phyloP scores from a whole-genome alignment of 2,888 invertebrate species.

The Perdita meconis region DNA sequence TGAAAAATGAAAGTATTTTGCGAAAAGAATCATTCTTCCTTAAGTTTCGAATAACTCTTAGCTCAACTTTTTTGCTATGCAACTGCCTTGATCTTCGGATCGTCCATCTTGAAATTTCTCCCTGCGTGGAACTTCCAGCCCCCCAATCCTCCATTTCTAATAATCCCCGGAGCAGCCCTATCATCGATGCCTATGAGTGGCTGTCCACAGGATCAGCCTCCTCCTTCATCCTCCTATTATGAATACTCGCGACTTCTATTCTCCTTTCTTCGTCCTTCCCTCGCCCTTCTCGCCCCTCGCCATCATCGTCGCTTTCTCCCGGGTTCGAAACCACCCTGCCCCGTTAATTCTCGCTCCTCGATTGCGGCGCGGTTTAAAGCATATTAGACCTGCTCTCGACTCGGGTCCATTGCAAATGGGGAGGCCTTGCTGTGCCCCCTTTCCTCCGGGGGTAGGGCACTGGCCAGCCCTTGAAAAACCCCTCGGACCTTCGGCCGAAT shows the following conservation, averaged over 20 bases:
- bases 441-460: constrained; percentile 36
- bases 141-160: constrained; percentile 35
- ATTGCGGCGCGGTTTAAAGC: constrained; percentile 70
- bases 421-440: constrained; percentile 58
- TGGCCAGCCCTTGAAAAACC: constrained; percentile 68
- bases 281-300: background rate
- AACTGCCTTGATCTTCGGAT: background rate
- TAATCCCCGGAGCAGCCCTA: constrained; percentile 60
- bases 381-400: constrained; percentile 76
- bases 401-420: constrained; percentile 71
- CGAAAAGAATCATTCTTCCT: too few species aligned
- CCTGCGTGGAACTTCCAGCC: background rate
- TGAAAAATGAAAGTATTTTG: too few species aligned
- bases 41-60: too few species aligned
- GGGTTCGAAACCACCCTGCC: constrained; percentile 6
- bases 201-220: constrained; percentile 76
- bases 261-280: constrained; percentile 16
- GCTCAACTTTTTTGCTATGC: too few species aligned
- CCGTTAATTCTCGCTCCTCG: constrained; percentile 50
- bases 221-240: constrained; percentile 73
- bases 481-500: constrained; percentile 61
- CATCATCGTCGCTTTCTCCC: constrained; percentile 34
- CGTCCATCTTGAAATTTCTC: constrained; percentile 19
- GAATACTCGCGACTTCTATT: constrained; percentile 71
- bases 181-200: constrained; percentile 68